Evolutionary conservation across 2,797 vertebrate species (phyloP).

Genomic region (Lacerta agilis): DNA sequence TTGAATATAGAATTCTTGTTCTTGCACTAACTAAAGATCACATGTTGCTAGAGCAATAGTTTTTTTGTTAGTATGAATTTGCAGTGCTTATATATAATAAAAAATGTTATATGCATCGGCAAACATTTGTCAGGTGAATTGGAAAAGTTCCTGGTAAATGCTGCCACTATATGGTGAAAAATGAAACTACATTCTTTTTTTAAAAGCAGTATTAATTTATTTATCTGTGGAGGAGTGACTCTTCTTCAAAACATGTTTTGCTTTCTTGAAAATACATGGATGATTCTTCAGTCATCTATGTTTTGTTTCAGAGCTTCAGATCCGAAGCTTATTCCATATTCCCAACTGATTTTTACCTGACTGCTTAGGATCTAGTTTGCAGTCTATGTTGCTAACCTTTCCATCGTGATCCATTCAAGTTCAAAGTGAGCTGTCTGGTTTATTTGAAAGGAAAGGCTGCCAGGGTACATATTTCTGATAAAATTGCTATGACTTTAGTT

Average conservation of each 20-base stretch:
- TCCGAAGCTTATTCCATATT: background rate
- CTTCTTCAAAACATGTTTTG: background rate
- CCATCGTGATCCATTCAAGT: background rate
- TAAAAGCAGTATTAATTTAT: background rate
- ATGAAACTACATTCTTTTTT: background rate
- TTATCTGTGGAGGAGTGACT: background rate
- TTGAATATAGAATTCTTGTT: background rate
- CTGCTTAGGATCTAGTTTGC: background rate
- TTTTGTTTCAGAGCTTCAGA: background rate
- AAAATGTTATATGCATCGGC: background rate
- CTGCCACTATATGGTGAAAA: slow-evolving; percentile 19
- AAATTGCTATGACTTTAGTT: background rate
- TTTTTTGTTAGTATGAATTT: background rate
- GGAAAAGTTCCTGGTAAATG: background rate
- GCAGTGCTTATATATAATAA: background rate
- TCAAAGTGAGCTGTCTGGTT: background rate
- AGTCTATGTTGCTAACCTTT: background rate
- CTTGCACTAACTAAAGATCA: background rate
- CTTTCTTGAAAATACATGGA: background rate
- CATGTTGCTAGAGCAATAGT: background rate
- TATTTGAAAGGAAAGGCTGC: background rate
- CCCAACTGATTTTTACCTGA: background rate
- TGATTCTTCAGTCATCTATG: background rate
- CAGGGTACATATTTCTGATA: background rate
- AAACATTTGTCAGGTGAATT: background rate